These are phyloP conservation scores for Drosophila atripex DNA, from an alignment of 2,888 invertebrate species.

Conservation along the genomic window DNA sequence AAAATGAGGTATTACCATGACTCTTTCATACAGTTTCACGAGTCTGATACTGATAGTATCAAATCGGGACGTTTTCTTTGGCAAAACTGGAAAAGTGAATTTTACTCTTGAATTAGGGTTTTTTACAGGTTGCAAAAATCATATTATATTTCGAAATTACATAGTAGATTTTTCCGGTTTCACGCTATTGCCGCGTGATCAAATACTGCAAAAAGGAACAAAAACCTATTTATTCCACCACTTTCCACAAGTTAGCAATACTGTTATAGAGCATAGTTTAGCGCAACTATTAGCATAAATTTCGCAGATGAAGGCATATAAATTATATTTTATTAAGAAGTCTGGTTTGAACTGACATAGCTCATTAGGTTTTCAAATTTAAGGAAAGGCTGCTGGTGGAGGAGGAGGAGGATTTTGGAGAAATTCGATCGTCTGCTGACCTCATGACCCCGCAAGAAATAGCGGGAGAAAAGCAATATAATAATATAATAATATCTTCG, in stretches of 20 bases:
- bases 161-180: neutral
- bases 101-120: neutral
- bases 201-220: neutral
- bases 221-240: neutral
- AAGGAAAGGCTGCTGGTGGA: neutral
- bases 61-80: neutral
- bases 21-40: neutral
- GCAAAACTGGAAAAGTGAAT: too few relatives aligned
- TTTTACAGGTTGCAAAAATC: neutral
- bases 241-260: conserved; percentile 17
- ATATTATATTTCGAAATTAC: neutral
- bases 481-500: conserved; percentile 22
- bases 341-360: conserved; percentile 4
- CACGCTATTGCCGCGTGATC: neutral
- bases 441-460: conserved; percentile 30
- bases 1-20: conserved; percentile 1
- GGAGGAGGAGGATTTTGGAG: conserved; percentile 25
- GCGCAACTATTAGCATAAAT: conserved; percentile 23
- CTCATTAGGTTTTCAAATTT: conserved; percentile 11
- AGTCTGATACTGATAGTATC: neutral
- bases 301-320: conserved; percentile 17
- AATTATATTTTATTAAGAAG: conserved; percentile 26
- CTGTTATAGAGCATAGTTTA: conserved; percentile 13
- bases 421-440: conserved; percentile 34
- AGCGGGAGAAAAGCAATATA: conserved; percentile 21